Evolutionary conservation across 2,888 invertebrate species (phyloP).

Genomic region (Coleophora flavipennella): DNA sequence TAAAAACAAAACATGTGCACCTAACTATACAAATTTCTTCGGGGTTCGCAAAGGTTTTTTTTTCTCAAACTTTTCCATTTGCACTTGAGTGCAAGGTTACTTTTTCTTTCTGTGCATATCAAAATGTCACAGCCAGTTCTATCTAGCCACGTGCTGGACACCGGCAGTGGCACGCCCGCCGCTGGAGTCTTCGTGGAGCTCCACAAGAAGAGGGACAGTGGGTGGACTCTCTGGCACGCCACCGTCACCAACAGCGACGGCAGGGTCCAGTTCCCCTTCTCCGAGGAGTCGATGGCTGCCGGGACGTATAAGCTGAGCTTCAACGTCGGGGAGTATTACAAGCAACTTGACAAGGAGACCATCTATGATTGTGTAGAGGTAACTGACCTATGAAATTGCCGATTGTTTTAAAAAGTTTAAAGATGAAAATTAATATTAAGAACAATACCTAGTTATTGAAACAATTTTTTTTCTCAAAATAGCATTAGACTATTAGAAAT

Average conservation of each 20-base stretch:
- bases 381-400: slow-evolving; percentile 16
- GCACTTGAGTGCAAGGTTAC: too few species aligned
- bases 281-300: slow-evolving; percentile 69
- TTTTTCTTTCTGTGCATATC: slow-evolving; percentile 23
- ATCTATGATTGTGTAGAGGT: slow-evolving; percentile 86
- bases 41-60: too few species aligned
- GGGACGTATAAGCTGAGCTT: slow-evolving; percentile 84
- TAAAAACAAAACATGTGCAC: too few species aligned
- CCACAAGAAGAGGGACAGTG: slow-evolving; percentile 75
- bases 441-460: too few species aligned
- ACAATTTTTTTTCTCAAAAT: too few species aligned
- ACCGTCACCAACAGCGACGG: slow-evolving; percentile 72
- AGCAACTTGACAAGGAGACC: slow-evolving; percentile 69
- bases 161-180: slow-evolving; percentile 78
- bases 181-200: slow-evolving; percentile 77
- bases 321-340: slow-evolving; percentile 81
- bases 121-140: slow-evolving; percentile 61
- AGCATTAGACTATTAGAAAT: too few species aligned
- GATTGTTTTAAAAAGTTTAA: too few species aligned
- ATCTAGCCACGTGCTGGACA: slow-evolving; percentile 84
- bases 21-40: too few species aligned
- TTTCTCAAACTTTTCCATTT: too few species aligned
- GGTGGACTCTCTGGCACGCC: slow-evolving; percentile 79
- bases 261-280: slow-evolving; percentile 75
- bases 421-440: too few species aligned